These are phyloP conservation scores for Cyprinus carpio DNA, from an alignment of 2,113 vertebrate species.

Conservation along the genomic window DNA sequence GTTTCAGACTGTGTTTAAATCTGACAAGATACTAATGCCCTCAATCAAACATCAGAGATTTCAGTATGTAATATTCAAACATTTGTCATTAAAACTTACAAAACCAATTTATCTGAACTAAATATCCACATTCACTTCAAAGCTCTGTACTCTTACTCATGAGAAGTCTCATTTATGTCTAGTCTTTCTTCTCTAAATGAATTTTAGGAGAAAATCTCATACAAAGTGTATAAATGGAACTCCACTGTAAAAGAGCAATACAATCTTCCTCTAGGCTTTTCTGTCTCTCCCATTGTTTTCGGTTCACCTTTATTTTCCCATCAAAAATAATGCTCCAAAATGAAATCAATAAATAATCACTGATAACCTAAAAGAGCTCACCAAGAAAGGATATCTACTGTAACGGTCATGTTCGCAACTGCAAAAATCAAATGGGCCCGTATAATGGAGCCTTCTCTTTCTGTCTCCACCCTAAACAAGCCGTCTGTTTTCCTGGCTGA, in stretches of 20 bases:
- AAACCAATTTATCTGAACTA: neutral
- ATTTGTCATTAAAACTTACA: neutral
- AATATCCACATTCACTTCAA: neutral
- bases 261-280: neutral
- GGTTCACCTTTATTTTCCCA: neutral
- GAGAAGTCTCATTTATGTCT: neutral
- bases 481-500: slow-evolving; percentile 20
- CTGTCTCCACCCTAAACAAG: slow-evolving; percentile 29
- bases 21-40: neutral
- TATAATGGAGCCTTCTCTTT: slow-evolving; percentile 33
- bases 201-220: slow-evolving; percentile 1
- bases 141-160: neutral
- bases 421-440: slow-evolving; percentile 12
- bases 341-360: slow-evolving; percentile 1
- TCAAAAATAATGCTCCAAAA: neutral
- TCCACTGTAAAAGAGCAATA: neutral
- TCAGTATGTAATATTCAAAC: neutral
- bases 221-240: neutral
- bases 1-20: neutral
- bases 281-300: neutral
- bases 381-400: neutral
- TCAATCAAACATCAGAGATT: neutral
- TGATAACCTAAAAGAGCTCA: neutral
- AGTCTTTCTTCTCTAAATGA: neutral
- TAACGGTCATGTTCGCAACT: neutral